Evolutionary conservation across 2,797 vertebrate genomes (phyloP), one percentile per base, ranked within the genome.

Genomic region (Myotis findleyi): DNA sequence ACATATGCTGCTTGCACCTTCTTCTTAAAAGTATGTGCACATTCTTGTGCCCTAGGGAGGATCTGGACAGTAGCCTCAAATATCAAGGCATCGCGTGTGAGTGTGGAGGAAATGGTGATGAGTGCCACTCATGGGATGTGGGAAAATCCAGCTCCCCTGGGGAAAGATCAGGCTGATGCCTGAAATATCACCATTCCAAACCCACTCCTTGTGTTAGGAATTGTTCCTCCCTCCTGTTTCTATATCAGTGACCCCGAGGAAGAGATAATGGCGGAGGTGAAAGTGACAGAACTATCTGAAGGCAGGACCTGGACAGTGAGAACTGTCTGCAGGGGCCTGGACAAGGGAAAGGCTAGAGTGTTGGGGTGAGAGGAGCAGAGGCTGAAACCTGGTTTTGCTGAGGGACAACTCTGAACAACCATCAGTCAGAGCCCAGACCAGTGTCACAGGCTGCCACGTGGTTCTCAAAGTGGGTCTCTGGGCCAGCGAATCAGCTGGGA

Each of bases 1-100:
- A 13, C 0, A 3, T 2, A 5, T 0, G 1, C 25, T 38, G 33
- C 47, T 13, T 27, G 21, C 1, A 36, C 23, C 5, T 33, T 85
- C 69, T 59, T 49, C 41, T 92, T 77, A 53, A 77, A 89, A 51
- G 33, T 1, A 3, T 6, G 0, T 2, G 7, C 17, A 21, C 6
- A 7, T 18, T 47, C 36, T 21, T 3, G 18, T 49, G 30, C 73
- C 71, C 57, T 18, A 21, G 73, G 36, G 44, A 57, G 69, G 25
- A 18, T 38, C 27, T 72, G 17, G 23, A 53, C 33, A 6, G 21
- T 16, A 30, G 33, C 51, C 30, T 69, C 5, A 20, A 21, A 36
- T 25, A 5, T 47, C 41, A 21, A 41, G 44, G 49, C 17, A 16
- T 30, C 4, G 47, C 0, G 9, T 27, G 62, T 27, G 62, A 94